phyloP scores from a whole-genome alignment of 2,113 vertebrate genomes.

The Phasianus colchicus region DNA sequence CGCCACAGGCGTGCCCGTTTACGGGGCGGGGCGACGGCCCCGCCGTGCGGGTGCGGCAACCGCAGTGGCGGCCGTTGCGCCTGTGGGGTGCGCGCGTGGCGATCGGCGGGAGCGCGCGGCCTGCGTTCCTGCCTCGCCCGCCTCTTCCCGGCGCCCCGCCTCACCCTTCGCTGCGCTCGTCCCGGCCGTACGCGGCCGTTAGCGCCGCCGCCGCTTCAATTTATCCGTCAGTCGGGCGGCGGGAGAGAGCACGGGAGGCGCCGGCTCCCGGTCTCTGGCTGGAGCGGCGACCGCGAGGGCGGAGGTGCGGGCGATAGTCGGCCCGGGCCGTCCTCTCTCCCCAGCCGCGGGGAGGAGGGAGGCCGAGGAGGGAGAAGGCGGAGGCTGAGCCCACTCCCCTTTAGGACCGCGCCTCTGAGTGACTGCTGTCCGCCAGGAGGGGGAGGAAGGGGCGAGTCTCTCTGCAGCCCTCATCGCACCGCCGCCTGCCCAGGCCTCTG shows the following conservation, averaged over 20 bases:
- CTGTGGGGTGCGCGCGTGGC: too few relatives aligned
- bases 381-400: background rate
- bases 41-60: too few relatives aligned
- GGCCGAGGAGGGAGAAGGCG: background rate
- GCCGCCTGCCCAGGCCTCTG: background rate
- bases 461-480: background rate
- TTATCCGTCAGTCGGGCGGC: background rate
- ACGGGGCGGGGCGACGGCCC: too few relatives aligned
- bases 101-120: too few relatives aligned
- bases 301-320: constrained; percentile 7
- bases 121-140: too few relatives aligned
- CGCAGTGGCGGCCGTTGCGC: too few relatives aligned
- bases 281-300: background rate
- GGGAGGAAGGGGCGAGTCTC: constrained; percentile 3
- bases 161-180: too few relatives aligned
- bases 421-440: background rate
- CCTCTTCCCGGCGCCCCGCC: too few relatives aligned
- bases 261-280: background rate
- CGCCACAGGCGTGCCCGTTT: too few relatives aligned
- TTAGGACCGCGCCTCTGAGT: background rate
- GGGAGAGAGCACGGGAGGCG: background rate
- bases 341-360: background rate
- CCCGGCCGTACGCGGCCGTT: too few relatives aligned
- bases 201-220: too few relatives aligned
- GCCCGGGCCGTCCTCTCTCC: background rate